These are phyloP conservation scores for Acanthosepion esculentum DNA, from an alignment of 2,888 invertebrate species.

Conservation along the genomic window DNA sequence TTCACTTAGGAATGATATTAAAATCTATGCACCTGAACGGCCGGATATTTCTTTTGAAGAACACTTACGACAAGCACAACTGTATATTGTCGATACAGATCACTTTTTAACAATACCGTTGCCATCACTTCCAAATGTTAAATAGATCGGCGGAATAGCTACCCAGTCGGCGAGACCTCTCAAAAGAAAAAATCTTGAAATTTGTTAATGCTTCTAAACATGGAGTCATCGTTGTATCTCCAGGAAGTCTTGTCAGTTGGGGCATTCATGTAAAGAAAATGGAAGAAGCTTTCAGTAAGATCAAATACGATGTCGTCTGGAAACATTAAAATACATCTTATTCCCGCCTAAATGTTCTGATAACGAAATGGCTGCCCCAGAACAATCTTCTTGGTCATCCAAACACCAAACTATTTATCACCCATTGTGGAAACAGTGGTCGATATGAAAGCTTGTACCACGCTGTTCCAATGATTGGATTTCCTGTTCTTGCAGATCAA, in stretches of 20 bases:
- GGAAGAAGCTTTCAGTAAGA: constrained; percentile 50
- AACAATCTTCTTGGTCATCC: neutral
- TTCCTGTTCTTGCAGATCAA: constrained; percentile 56
- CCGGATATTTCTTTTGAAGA: no score
- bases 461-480: constrained; percentile 56
- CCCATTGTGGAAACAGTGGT: constrained; percentile 57
- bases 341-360: constrained; percentile 51
- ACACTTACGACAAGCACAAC: no score
- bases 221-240: no score
- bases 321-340: constrained; percentile 49
- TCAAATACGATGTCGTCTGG: constrained; percentile 24
- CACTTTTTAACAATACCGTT: no score
- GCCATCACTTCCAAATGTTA: no score
- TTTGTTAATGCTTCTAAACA: no score
- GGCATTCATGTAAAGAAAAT: constrained; percentile 49
- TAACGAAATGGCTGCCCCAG: constrained; percentile 59
- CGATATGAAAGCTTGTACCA: constrained; percentile 57
- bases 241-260: constrained; percentile 45
- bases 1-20: no score
- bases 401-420: constrained; percentile 55
- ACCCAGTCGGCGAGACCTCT: no score
- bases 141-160: no score
- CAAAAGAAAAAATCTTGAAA: no score
- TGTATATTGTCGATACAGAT: no score
- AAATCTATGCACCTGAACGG: no score